phyloP scores from a whole-genome alignment of 2,888 invertebrate species.

The Calliphora vomitoria region DNA sequence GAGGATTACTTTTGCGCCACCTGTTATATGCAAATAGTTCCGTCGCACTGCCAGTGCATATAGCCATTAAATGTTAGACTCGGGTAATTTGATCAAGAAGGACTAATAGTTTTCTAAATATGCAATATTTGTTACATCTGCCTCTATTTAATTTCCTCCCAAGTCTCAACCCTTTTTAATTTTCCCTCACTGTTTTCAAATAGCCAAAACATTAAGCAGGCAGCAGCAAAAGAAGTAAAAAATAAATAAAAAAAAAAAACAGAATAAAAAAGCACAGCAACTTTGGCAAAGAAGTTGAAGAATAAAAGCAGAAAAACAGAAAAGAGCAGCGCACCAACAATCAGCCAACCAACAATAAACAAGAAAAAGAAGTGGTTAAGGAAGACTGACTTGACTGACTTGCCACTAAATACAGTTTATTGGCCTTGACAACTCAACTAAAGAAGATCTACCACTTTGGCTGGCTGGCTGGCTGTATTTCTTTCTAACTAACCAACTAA shows the following conservation, averaged over 20 bases:
- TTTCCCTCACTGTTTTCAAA: slow-evolving; percentile 39
- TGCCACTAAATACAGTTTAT: slow-evolving; percentile 69
- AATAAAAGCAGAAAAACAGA: slow-evolving; percentile 6
- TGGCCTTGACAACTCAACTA: slow-evolving; percentile 66
- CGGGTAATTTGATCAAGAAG: too few relatives aligned
- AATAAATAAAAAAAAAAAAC: slow-evolving; percentile 3
- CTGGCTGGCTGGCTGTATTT: background rate
- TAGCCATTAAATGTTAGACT: too few relatives aligned
- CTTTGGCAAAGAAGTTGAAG: slow-evolving; percentile 29
- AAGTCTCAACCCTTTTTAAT: background rate
- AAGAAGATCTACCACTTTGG: slow-evolving; percentile 56
- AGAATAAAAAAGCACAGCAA: slow-evolving; percentile 43
- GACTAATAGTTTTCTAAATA: too few relatives aligned
- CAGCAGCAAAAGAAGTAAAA: slow-evolving; percentile 37
- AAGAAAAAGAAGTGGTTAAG: slow-evolving; percentile 60
- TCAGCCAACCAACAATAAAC: slow-evolving; percentile 38
- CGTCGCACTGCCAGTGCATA: too few relatives aligned
- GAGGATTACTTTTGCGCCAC: too few relatives aligned
- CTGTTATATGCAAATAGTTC: too few relatives aligned
- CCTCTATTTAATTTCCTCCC: background rate
- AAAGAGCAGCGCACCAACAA: slow-evolving; percentile 12
- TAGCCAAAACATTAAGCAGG: slow-evolving; percentile 50
- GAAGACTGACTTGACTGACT: slow-evolving; percentile 44
- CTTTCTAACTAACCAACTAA: background rate
- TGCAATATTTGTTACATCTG: background rate